These are phyloP conservation scores for Nemoura dubitans DNA, from an alignment of 2,888 invertebrate genomes.

Conservation along the genomic window DNA sequence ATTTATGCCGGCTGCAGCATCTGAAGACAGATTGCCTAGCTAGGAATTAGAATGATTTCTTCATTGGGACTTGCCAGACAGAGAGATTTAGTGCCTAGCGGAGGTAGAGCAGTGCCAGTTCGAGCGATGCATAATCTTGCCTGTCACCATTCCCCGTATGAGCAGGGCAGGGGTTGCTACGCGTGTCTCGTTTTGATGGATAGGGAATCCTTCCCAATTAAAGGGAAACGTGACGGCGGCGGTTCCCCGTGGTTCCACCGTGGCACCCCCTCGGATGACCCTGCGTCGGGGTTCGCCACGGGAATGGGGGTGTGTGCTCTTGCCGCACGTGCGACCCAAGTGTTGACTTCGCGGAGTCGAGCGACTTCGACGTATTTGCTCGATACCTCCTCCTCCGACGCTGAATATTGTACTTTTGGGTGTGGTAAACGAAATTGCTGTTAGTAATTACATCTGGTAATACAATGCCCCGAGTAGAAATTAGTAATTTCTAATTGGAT, in stretches of 20 bases:
- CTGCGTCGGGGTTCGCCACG: too few species aligned
- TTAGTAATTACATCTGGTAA: conserved; percentile 5
- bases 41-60: not conserved
- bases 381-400: not conserved
- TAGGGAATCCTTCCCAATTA: not conserved
- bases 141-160: not conserved
- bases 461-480: not conserved
- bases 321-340: not conserved
- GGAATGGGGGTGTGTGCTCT: not conserved
- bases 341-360: not conserved
- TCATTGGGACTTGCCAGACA: not conserved
- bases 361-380: not conserved
- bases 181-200: not conserved
- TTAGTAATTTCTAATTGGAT: not conserved
- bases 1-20: not conserved
- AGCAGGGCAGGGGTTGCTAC: not conserved
- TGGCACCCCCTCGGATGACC: too few species aligned
- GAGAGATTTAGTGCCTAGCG: not conserved
- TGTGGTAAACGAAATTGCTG: not conserved
- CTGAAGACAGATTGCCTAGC: not conserved
- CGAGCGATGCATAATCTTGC: not conserved
- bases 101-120: too few species aligned
- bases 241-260: too few species aligned
- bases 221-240: not conserved
- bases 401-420: not conserved